Evolutionary conservation across 1,140 invertebrate species (phyloP), one percentile per base, ranked within the genome.

Genomic region (Drepana arcuata): DNA sequence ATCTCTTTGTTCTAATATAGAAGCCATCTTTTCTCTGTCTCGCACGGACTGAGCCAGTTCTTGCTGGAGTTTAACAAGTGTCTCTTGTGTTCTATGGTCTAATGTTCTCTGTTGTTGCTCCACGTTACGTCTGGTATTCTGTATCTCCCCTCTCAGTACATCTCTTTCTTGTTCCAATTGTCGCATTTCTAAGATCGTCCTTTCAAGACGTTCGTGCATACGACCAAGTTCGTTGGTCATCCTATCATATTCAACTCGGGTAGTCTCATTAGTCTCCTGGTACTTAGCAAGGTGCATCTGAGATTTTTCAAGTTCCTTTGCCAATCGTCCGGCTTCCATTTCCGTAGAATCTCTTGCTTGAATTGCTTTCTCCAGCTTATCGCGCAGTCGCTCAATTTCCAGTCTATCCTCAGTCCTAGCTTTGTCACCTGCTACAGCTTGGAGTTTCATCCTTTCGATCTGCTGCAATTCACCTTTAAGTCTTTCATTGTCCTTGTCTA

Each of bases 271-370:
- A 1, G 89, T 90, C 64, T 94, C 92, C 58, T 93, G 89, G 56
- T 92, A 91, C 68, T 94, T 94, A 10, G 87, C 86, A 30, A 95
- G 83, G 69, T 93, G 89, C 75, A 92, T 86, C 63, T 93, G 92
- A 16, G 91, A 89, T 75, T 94, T 94, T 73, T 95, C 94, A 15
- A 96, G 81, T 73, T 96, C 94, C 60, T 95, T 93, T 6, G 91
- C 92, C 28, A 96, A 79, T 32, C 92, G 87, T 49, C 92, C 92
- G 27, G 93, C 90, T 75, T 96, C 94, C 58, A 93, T 84, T 83
- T 95, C 93, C 7, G 92, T 92, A 27, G 92, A 89, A 68, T 93
- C 92, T 50, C 91, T 85, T 2, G 90, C 90, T 48, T 90, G 88
- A 16, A 91, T 89, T 3, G 92, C 90, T 79, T 95, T 96, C 54